phyloP scores from a whole-genome alignment of 2,797 vertebrate species.

The Glossophaga mutica region DNA sequence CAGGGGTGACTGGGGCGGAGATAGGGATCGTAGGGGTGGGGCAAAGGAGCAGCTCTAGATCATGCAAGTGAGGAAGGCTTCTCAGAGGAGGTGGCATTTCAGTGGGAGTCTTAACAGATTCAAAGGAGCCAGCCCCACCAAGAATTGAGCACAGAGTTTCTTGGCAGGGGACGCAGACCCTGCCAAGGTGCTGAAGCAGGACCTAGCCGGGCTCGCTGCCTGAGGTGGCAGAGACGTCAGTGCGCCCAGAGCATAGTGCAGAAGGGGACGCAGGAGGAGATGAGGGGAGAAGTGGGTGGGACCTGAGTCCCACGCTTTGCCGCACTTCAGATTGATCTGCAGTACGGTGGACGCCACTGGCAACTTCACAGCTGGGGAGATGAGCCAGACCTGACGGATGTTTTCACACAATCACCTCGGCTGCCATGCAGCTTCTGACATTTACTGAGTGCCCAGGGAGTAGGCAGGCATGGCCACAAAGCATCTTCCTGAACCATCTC shows the following conservation, averaged over 20 bases:
- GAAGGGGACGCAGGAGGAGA: no score
- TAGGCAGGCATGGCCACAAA: not conserved
- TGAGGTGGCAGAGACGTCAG: not conserved
- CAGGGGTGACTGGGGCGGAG: not conserved
- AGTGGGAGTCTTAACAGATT: not conserved
- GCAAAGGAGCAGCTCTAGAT: not conserved
- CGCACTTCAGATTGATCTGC: not conserved
- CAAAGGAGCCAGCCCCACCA: not conserved
- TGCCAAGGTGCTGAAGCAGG: not conserved
- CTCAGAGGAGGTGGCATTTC: not conserved
- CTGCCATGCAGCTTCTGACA: not conserved
- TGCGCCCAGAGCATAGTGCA: not conserved
- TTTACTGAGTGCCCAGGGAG: not conserved
- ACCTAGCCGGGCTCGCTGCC: not conserved
- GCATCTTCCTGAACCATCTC: not conserved
- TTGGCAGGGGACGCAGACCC: not conserved
- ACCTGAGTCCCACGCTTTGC: not conserved
- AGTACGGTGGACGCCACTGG: not conserved
- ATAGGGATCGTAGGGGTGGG: no score
- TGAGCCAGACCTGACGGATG: accelerated
- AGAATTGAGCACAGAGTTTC: not conserved
- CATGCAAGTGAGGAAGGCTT: not conserved
- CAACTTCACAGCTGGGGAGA: not conserved
- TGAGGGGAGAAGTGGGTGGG: accelerated
- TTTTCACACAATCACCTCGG: not conserved